A percentile compares a stretch with the other conserved stretches of the same genome.
These are phyloP conservation scores for Brachionus manjavacas DNA, from an alignment of 1,140 invertebrate genomes.

Conservation along the genomic window DNA sequence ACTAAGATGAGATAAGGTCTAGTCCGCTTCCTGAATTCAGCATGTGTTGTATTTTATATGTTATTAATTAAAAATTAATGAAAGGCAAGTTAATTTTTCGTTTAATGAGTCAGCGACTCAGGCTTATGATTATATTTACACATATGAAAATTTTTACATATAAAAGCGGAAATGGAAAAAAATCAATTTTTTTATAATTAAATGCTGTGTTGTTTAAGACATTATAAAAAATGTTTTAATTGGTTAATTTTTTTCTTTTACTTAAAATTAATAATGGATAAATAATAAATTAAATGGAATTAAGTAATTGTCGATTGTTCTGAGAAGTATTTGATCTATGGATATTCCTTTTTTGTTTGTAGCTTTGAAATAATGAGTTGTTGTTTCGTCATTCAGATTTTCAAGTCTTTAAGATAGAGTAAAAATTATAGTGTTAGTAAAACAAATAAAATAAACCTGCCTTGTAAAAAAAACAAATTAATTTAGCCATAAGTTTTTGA, in stretches of 20 bases:
- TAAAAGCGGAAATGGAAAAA: too few relatives aligned
- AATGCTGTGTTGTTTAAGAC: neutral
- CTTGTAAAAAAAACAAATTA: neutral
- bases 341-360: neutral
- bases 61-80: neutral
- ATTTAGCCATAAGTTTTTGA: neutral
- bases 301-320: neutral
- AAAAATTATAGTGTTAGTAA: neutral
- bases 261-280: neutral
- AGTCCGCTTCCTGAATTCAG: neutral
- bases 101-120: neutral
- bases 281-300: neutral
- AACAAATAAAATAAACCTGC: neutral
- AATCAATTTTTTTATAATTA: neutral
- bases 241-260: neutral
- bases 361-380: neutral
- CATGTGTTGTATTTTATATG: neutral
- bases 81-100: neutral
- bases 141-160: too few relatives aligned
- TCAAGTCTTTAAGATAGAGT: neutral
- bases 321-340: slow-evolving; percentile 8
- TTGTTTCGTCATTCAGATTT: neutral
- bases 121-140: neutral
- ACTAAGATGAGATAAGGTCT: neutral
- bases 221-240: neutral